Base-by-base conservation (phyloP, 2,888 invertebrate species). In the Platycnemis pennipes region DNA sequence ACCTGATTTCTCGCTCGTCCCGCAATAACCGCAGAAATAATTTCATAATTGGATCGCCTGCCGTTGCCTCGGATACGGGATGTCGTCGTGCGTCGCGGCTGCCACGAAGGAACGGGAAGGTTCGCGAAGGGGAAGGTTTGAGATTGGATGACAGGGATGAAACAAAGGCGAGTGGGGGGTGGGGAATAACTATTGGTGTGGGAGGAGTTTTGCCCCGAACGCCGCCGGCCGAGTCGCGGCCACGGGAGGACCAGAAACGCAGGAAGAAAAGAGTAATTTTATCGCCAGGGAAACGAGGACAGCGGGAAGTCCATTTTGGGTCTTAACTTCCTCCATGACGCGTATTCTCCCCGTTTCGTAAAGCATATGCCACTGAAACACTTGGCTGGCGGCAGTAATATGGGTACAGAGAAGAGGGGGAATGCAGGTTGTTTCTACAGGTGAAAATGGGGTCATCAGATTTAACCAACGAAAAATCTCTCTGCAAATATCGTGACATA, bases 21-120 rank as follows among this genome's bases (percentile, higher is more conserved):
- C 77, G 77, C 77, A 77, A 77, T 77, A 77, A 77, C 77, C 77
- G 77, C 26, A 11, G 77, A 77, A 77, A 77, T 77, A 77, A 77
- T 77, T 77, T 77, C 77, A 37, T 77, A 77, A 77, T 77, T 77
- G 77, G 77, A 77, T 77, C 77, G 77, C 77, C 77, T 13, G 37
- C 37, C 77, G 77, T 77, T 37, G 37, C 77, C 77, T 37, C 77
- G 77, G 77, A 77, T 77, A 37, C 77, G 31, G 8, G 77, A 37
- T 77, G 11, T 77, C 77, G 16, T 77, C 77, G 26, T 77, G 37
- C 37, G 37, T 77, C 77, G 77, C 77, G 0, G 63, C n/a, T n/a
- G 63, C n/a, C n/a, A 63, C 22, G n/a, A 22, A 63, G 63, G 26
- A n/a, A 5, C 22, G 63, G 63, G 16, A n/a, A 7, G 22, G 26